Evolutionary conservation across 2,797 vertebrate genomes (phyloP), one percentile per base, ranked within the genome.

Genomic region (Ptychadena robeensis): DNA sequence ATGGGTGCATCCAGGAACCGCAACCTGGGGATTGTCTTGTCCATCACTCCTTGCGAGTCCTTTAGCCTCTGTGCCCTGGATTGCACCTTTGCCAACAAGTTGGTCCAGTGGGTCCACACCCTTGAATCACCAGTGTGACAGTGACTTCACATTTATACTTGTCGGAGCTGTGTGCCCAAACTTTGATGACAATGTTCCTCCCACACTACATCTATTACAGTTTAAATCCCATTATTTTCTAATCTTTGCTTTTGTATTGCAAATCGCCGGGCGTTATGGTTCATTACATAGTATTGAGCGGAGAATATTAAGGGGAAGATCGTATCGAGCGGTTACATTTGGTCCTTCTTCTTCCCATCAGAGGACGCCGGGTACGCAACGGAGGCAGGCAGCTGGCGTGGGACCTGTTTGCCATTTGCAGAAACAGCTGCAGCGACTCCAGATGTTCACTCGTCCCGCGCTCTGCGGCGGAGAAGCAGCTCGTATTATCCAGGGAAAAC

Each of bases 361-460:
- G 18, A 8, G 6, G 44, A 53, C 18, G 44, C 8, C 59, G 25
- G 59, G 59, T 15, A 53, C 14, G 15, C 14, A 15, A 3, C 48
- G 22, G 48, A 3, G 7, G 1, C 35, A 69, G 44, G 67, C 78
- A 80, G 66, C 78, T 80, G 78, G 48, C 10, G 9, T n/a, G 37
- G 59, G 67, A 70, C 67, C 12, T 80, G 78, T 40, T 57, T 28
- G 40, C 68, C 44, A 59, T 80, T 68, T 30, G 44, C 9, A 18
- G 10, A 5, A 77, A 66, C 74, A 77, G 74, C 61, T 77, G 74
- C 61, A 3, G 8, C 11, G 9, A 28, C 14, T 32, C 48, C 78
- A 71, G 78, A 80, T 80, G 67, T 80, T 70, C n/a, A 18, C 28
- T 63, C 28, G 30, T 80, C 32, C 14, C 4, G 5, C 22, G 53